A percentile compares a stretch with the other conserved stretches of the same genome.
Evolutionary conservation across 1,140 invertebrate species (phyloP).

Genomic region (Formica selysi): DNA sequence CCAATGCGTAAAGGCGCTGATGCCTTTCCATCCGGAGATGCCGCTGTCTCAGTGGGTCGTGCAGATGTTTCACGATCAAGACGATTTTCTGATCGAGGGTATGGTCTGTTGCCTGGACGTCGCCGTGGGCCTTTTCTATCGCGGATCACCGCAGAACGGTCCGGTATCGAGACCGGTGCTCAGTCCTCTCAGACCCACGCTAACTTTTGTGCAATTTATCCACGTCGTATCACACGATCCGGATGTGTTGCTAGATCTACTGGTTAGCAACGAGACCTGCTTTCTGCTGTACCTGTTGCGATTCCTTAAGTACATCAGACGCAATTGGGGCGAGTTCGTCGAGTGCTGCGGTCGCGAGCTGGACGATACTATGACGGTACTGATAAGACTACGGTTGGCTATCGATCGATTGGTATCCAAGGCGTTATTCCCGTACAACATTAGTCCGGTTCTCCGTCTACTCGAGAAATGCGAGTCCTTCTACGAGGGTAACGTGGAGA

Average conservation of each 20-base stretch:
- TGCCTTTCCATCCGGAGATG: conserved; percentile 95
- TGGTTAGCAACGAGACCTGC: conserved; percentile 96
- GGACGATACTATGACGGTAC: conserved; percentile 93
- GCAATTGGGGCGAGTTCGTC: conserved; percentile 94
- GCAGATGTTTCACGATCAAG: conserved; percentile 95
- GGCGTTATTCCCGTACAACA: conserved; percentile 95
- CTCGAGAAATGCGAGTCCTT: conserved; percentile 94
- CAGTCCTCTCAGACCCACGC: conserved; percentile 93
- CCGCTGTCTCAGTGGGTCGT: conserved; percentile 95
- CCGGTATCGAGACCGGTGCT: conserved; percentile 90
- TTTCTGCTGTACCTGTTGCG: conserved; percentile 95
- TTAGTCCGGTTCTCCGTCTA: conserved; percentile 94
- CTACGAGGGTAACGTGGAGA: conserved; percentile 92
- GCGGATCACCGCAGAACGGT: conserved; percentile 92
- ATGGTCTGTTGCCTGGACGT: conserved; percentile 97
- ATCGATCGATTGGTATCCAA: conserved; percentile 94
- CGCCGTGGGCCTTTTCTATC: conserved; percentile 93
- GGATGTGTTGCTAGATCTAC: conserved; percentile 93
- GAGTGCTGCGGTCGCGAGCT: conserved; percentile 92
- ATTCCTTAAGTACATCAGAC: conserved; percentile 94
- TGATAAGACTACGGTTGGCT: conserved; percentile 92
- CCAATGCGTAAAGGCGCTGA: conserved; percentile 92
- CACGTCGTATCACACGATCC: conserved; percentile 94
- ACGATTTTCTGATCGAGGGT: conserved; percentile 96
- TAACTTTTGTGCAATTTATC: conserved; percentile 94